Evolutionary conservation across 1,140 invertebrate species (phyloP), one percentile per base, ranked within the genome.

Genomic region (Neodiprion pinetum): DNA sequence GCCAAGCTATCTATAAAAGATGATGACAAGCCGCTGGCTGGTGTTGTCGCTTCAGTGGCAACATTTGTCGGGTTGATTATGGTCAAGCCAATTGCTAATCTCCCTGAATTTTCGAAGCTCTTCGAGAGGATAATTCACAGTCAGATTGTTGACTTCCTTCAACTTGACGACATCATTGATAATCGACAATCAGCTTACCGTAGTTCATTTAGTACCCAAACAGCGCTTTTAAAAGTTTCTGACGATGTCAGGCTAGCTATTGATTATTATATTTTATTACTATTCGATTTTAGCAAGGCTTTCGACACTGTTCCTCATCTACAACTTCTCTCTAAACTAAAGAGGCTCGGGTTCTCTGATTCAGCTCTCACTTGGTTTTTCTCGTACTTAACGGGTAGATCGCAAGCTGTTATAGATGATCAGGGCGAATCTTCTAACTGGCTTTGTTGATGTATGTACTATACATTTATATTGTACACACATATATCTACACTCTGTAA

Each of bases 291-390:
- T 4, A 40, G 28, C 28, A 40, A 40, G 5, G 28, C 28, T 5
- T 40, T 40, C 5, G 28, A 40, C 2, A 40, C 28, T 1, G 28
- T 65, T 7, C 17, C 4, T 14, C 61, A 65, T 65, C 4, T 21
- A 14, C 61, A 17, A 14, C 61, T 65, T 14, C 17, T 65, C 12
- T 14, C 61, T 3, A 65, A 65, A 17, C 61, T 65, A 14, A 65
- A 65, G 17, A 65, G 4, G 12, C 7, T 3, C 1, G 61, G 12
- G 2, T 65, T 65, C 7, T 14, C 61, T 21, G 61, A 65, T 21
- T 21, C 61, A 65, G 17, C 61, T 65, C 61, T 65, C 61, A 65
- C 61, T 3, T 65, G 61, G 61, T 65, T 65, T 21, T 65, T 65
- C 61, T 65, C 61, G 61, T 65, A 65, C 17, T 21, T 65, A 5